phyloP scores from a whole-genome alignment of 1,140 invertebrate genomes.

The Teleogryllus occipitalis region DNA sequence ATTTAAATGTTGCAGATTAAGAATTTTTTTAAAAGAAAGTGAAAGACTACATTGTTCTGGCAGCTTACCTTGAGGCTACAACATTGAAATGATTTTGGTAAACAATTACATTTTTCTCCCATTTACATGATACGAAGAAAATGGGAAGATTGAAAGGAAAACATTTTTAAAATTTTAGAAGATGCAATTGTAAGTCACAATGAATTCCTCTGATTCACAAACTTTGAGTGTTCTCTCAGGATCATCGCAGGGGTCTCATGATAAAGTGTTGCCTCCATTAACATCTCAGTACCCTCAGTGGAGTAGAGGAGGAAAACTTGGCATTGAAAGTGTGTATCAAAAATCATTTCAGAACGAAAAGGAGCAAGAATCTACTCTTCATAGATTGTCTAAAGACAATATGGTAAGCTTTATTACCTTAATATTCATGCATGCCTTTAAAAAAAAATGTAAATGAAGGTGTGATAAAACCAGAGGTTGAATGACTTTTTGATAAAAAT shows the following conservation, averaged over 20 bases:
- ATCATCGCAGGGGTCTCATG: constrained; percentile 2
- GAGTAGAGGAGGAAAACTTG: constrained; percentile 16
- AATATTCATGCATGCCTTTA: neutral
- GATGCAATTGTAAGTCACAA: neutral
- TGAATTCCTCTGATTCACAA: constrained; percentile 13
- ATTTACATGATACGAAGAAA: too few relatives aligned
- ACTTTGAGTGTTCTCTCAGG: constrained; percentile 15
- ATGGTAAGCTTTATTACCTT: neutral
- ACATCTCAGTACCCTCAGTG: constrained; percentile 14
- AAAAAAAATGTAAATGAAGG: neutral
- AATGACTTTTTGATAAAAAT: neutral
- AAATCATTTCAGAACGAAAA: neutral
- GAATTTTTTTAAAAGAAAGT: too few relatives aligned
- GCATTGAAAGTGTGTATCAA: neutral
- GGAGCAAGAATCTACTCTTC: neutral
- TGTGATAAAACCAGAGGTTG: too few relatives aligned
- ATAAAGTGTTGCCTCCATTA: constrained; percentile 15
- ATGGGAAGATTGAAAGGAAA: too few relatives aligned
- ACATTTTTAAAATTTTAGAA: neutral
- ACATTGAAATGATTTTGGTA: too few relatives aligned
- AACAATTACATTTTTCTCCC: too few relatives aligned
- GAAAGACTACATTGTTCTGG: too few relatives aligned
- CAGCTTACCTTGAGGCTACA: too few relatives aligned
- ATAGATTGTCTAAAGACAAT: neutral
- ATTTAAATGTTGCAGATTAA: too few relatives aligned